Percentiles rank a stretch among this genome's conserved stretches.
phyloP scores from a whole-genome alignment of 2,797 vertebrate species.

The Hemibagrus guttatus region DNA sequence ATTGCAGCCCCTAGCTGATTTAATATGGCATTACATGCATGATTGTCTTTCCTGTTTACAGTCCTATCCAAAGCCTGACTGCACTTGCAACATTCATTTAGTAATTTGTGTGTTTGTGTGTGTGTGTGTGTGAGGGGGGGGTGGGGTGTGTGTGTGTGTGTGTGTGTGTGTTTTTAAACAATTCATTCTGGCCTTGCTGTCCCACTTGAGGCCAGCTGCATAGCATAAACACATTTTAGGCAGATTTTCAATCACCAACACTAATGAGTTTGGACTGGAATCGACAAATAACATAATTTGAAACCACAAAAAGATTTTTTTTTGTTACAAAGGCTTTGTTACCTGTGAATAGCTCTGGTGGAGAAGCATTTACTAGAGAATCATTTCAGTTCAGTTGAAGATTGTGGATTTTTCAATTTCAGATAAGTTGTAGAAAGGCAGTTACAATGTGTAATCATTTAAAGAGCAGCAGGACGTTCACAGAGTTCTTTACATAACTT shows the following conservation, averaged over 20 bases:
- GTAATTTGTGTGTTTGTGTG: background rate
- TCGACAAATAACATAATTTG: slow-evolving; percentile 4
- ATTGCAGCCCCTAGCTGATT: slow-evolving; percentile 23
- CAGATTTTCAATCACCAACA: slow-evolving; percentile 14
- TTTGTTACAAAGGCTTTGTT: background rate
- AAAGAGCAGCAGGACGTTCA: background rate
- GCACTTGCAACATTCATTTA: slow-evolving; percentile 11
- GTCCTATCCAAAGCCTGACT: slow-evolving; percentile 3
- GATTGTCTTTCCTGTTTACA: slow-evolving; percentile 11
- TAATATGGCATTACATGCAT: slow-evolving; percentile 12
- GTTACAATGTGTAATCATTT: background rate
- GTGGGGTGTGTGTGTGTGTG: background rate
- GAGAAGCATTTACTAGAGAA: background rate
- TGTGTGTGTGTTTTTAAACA: background rate
- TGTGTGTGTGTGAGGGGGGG: slow-evolving; percentile 4
- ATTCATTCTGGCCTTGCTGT: slow-evolving; percentile 6
- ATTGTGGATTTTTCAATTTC: background rate
- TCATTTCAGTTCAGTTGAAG: background rate
- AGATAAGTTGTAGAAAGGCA: background rate
- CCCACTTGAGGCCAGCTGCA: slow-evolving; percentile 12
- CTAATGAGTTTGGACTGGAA: slow-evolving; percentile 23
- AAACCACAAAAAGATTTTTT: background rate
- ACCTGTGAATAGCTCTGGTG: slow-evolving; percentile 7
- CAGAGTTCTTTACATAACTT: background rate
- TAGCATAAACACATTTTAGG: slow-evolving; percentile 19